Evolutionary conservation across 2,888 invertebrate genomes (phyloP).

Genomic region (Phyto melanocephala): DNA sequence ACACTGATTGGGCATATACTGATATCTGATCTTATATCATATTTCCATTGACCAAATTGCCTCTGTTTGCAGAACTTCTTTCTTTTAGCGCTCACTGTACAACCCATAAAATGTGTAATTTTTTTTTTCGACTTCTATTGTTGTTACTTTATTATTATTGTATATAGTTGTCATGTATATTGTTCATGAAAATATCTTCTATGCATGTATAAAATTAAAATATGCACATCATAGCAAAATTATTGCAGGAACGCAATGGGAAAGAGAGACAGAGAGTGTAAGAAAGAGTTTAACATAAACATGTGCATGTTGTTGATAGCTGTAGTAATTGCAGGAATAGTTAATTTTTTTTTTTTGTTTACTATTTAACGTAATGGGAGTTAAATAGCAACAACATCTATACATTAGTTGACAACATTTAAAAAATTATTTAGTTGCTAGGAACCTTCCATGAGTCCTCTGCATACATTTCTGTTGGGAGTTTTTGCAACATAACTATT

Average conservation of each 20-base stretch:
- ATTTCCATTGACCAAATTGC: too few species aligned
- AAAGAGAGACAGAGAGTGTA: neutral
- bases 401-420: slow-evolving; percentile 40
- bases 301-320: neutral
- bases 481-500: too few species aligned
- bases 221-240: slow-evolving; percentile 7
- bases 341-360: slow-evolving; percentile 2
- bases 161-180: slow-evolving; percentile 18
- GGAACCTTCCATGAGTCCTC: too few species aligned
- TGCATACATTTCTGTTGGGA: too few species aligned
- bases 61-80: too few species aligned
- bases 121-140: neutral
- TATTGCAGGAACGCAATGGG: neutral
- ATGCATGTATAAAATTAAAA: slow-evolving; percentile 29
- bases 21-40: too few species aligned
- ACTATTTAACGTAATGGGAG: slow-evolving; percentile 69
- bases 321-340: slow-evolving; percentile 12
- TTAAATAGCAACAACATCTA: slow-evolving; percentile 41
- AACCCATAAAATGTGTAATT: slow-evolving; percentile 1
- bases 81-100: neutral
- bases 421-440: slow-evolving; percentile 49
- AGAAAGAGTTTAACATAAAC: neutral
- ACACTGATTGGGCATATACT: too few species aligned
- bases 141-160: neutral
- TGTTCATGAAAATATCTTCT: slow-evolving; percentile 41